phyloP scores from a whole-genome alignment of 2,888 invertebrate species.

The Morpho achilles region DNA sequence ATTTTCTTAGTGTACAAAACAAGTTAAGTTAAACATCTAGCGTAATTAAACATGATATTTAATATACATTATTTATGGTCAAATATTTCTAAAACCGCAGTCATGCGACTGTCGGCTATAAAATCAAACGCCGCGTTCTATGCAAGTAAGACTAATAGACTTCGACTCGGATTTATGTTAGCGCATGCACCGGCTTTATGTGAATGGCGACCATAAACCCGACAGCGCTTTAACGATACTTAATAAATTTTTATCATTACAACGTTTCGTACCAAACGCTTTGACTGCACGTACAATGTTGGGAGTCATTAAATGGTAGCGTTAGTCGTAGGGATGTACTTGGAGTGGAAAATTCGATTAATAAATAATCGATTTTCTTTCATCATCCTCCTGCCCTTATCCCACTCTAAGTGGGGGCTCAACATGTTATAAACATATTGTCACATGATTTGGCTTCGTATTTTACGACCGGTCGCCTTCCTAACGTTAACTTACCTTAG shows the following conservation, averaged over 20 bases:
- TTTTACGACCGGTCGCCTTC: too few species aligned
- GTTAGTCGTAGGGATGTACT: too few species aligned
- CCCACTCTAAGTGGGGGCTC: too few species aligned
- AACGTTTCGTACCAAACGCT: conserved; percentile 38
- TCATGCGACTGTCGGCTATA: conserved; percentile 44
- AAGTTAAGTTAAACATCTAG: too few species aligned
- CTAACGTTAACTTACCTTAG: too few species aligned
- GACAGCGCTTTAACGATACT: conserved; percentile 63
- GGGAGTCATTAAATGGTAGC: neutral
- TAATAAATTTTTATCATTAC: conserved; percentile 71
- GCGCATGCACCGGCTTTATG: conserved; percentile 59
- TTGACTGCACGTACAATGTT: conserved; percentile 35
- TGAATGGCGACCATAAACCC: conserved; percentile 61
- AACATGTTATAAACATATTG: too few species aligned
- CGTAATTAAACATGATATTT: too few species aligned
- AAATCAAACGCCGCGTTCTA: conserved; percentile 39
- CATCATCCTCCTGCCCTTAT: too few species aligned
- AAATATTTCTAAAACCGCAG: conserved; percentile 4
- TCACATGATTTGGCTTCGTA: too few species aligned
- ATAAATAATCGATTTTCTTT: too few species aligned
- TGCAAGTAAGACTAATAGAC: conserved; percentile 80
- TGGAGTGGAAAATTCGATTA: too few species aligned
- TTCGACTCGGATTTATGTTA: conserved; percentile 58
- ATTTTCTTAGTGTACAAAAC: too few species aligned
- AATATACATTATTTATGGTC: neutral